Evolutionary conservation across 2,888 invertebrate genomes (phyloP).

Genomic region (Cylloceria caligata): DNA sequence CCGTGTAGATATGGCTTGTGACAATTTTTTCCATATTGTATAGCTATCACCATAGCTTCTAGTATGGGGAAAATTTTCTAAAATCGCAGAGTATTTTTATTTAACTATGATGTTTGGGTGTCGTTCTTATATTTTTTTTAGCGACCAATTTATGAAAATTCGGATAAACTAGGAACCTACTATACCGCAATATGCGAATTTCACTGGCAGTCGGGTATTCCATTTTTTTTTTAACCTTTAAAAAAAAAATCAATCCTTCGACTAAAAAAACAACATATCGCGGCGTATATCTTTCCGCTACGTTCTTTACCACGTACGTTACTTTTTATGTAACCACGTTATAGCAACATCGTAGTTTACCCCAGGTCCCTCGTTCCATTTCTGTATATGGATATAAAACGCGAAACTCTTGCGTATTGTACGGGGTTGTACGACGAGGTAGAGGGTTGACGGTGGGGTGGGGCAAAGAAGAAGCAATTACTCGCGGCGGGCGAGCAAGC

Average conservation of each 20-base stretch:
- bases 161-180: background rate
- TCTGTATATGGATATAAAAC: constrained; percentile 32
- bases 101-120: too few relatives aligned
- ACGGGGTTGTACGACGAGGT: background rate
- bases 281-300: background rate
- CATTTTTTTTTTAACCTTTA: background rate
- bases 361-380: constrained; percentile 7
- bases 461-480: constrained; percentile 63
- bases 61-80: too few relatives aligned
- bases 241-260: background rate
- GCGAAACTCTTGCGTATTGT: constrained; percentile 14
- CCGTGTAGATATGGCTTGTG: too few relatives aligned
- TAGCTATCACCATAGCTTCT: too few relatives aligned
- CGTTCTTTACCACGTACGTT: constrained; percentile 22
- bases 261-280: background rate
- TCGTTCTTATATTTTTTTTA: too few relatives aligned
- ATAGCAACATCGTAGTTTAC: constrained; percentile 13
- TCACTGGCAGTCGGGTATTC: background rate
- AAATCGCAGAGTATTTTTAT: too few relatives aligned
- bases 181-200: background rate
- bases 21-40: too few relatives aligned
- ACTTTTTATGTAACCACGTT: constrained; percentile 13
- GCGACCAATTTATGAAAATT: background rate
- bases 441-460: constrained; percentile 9
- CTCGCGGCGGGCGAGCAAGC: constrained; percentile 42